Percentiles rank a stretch among this genome's conserved stretches.
phyloP scores from a whole-genome alignment of 2,888 invertebrate genomes.

The Ecdyonurus torrentis region DNA sequence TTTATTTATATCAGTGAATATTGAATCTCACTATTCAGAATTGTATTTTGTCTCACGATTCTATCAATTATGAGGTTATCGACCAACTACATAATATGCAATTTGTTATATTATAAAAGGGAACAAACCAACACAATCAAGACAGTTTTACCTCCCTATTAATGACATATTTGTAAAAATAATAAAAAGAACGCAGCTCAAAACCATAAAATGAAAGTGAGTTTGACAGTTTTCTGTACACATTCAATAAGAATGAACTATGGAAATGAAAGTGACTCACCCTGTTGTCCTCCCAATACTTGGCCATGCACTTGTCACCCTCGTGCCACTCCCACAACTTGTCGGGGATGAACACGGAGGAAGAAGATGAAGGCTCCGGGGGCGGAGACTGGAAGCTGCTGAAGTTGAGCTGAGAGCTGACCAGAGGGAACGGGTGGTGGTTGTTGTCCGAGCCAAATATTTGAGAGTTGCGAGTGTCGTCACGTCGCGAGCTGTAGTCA shows the following conservation, averaged over 20 bases:
- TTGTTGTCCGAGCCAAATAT: not conserved
- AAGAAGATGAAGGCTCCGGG: not conserved
- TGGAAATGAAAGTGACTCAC: too few relatives aligned
- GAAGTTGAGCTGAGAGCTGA: not conserved
- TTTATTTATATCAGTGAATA: too few relatives aligned
- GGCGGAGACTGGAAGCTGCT: not conserved
- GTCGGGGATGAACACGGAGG: not conserved
- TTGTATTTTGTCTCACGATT: too few relatives aligned
- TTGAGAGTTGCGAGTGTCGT: not conserved
- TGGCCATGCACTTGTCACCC: constrained; percentile 72
- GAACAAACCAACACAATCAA: not conserved
- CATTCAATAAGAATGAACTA: too few relatives aligned
- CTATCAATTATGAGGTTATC: too few relatives aligned
- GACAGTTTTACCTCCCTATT: not conserved
- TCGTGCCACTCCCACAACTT: constrained; percentile 43
- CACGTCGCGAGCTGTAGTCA: not conserved
- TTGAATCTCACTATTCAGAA: too few relatives aligned
- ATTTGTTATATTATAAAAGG: too few relatives aligned
- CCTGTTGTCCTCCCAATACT: constrained; percentile 85
- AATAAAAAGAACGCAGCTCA: constrained; percentile 10
- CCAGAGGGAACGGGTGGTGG: not conserved
- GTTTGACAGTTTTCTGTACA: too few relatives aligned
- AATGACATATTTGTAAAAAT: not conserved
- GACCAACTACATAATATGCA: too few relatives aligned
- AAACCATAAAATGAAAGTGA: too few relatives aligned